A percentile compares a stretch with the other conserved stretches of the same genome.
Conservation (phyloP, 2,113 vertebrate genomes). For the Aramus guarauna region DNA sequence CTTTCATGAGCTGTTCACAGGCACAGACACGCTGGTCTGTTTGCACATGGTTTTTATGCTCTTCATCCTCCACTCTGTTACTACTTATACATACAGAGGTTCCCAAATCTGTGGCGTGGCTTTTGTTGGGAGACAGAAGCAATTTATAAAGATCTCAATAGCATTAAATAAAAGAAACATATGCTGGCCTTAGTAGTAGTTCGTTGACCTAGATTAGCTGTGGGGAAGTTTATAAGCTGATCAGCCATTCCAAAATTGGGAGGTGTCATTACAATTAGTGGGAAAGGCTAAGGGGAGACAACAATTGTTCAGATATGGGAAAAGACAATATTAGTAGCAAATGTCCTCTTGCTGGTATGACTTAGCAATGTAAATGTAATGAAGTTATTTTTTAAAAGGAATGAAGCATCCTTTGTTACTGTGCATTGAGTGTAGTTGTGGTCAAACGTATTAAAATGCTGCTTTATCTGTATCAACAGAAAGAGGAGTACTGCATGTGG, state of each 20-base stretch:
- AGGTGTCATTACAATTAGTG: slow-evolving; percentile 60
- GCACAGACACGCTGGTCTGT: too few species aligned
- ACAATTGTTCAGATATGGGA: not conserved
- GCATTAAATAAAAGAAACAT: slow-evolving; percentile 48
- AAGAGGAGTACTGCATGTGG: not conserved
- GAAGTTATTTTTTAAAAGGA: not conserved
- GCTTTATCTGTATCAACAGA: not conserved
- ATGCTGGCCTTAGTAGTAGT: slow-evolving; percentile 54
- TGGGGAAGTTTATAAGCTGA: slow-evolving; percentile 62
- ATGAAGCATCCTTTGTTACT: not conserved
- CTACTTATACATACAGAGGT: not conserved
- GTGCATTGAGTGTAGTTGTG: not conserved
- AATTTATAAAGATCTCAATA: not conserved
- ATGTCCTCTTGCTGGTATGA: not conserved
- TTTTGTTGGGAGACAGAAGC: not conserved
- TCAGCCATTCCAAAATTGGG: slow-evolving; percentile 44
- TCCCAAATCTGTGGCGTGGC: not conserved
- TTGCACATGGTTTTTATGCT: not conserved
- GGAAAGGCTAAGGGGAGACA: not conserved
- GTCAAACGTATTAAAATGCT: not conserved
- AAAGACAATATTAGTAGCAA: not conserved
- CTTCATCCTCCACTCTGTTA: not conserved
- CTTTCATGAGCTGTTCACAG: not conserved
- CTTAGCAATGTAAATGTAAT: not conserved
- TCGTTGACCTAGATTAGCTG: slow-evolving; percentile 63